Evolutionary conservation across 2,888 invertebrate genomes (phyloP), one percentile per base, ranked within the genome.

Genomic region (Encarsia formosa): DNA sequence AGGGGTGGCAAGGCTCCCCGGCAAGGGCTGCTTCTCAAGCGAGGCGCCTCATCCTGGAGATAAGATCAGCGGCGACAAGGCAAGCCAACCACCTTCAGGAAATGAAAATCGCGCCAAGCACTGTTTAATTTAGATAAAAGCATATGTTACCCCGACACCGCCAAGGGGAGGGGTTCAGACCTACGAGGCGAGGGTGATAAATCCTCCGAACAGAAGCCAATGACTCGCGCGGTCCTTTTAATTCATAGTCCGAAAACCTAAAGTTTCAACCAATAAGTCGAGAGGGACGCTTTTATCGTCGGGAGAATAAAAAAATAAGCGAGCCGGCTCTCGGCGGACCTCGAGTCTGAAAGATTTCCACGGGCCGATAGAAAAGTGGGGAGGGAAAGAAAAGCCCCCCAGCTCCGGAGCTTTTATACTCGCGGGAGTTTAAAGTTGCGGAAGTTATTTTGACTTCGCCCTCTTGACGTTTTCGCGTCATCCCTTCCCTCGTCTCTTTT

Each of bases 51-150:
- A 43, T 26, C 41, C 45, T 16, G n/a, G 4, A 16, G 56, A 57
- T 57, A 57, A 57, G 48, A 57, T 57, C 51, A 23, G 39, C 67
- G 65, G 63, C 61, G 61, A 63, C 65, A 61, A 57, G 63, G 61
- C 65, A 66, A 66, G 69, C 69, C 71, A 71, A 67, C 69, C 70
- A 66, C 63, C 66, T 68, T 59, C 76, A 76, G 77, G 77, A 78
- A 78, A 77, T 77, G 77, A 77, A 77, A 77, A 77, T 77, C 77
- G 74, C 71, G 69, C 67, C 69, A n/a, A 68, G 70, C 71, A 73
- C 75, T 75, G 77, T 77, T 78, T 78, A 76, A 78, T 78, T 78
- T 77, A 77, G 77, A 77, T 78, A 77, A 78, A 77, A 77, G 77
- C 77, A 76, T 76, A 76, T 77, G 76, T 76, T 74, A 68, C 65